phyloP scores from a whole-genome alignment of 2,888 invertebrate species.

The Venustoraphidia nigricollis region DNA sequence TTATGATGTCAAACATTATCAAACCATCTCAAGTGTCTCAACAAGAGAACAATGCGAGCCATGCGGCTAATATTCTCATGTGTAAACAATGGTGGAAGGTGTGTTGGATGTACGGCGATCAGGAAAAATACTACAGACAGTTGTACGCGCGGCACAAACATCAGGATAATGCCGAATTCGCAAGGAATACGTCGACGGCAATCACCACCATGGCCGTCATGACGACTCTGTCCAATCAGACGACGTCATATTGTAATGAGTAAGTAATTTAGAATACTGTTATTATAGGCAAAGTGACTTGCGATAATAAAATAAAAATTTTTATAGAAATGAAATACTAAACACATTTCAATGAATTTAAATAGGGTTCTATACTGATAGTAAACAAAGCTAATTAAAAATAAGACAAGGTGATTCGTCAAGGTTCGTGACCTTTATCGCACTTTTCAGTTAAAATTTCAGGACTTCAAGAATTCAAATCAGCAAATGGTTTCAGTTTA shows the following conservation, averaged over 20 bases:
- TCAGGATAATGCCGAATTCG: slow-evolving; percentile 8
- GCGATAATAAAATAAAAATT: too few relatives aligned
- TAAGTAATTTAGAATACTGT: slow-evolving; percentile 23
- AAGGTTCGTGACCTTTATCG: too few relatives aligned
- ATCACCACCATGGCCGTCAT: slow-evolving; percentile 29
- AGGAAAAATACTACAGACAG: slow-evolving; percentile 71
- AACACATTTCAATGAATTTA: too few relatives aligned
- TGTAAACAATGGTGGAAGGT: slow-evolving; percentile 85
- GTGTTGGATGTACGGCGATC: slow-evolving; percentile 75
- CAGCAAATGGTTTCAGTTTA: too few relatives aligned
- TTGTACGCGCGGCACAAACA: slow-evolving; percentile 42
- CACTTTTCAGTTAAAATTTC: too few relatives aligned
- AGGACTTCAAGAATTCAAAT: too few relatives aligned
- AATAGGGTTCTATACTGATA: too few relatives aligned
- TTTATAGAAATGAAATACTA: too few relatives aligned
- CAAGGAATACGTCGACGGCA: slow-evolving; percentile 7
- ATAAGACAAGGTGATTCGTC: too few relatives aligned
- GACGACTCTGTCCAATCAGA: slow-evolving; percentile 32
- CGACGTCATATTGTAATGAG: slow-evolving; percentile 34
- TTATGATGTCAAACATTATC: slow-evolving; percentile 17
- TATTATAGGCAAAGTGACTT: too few relatives aligned
- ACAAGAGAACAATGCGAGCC: slow-evolving; percentile 20
- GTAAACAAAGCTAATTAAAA: too few relatives aligned
- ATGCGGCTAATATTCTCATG: slow-evolving; percentile 58
- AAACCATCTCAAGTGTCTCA: slow-evolving; percentile 17